Conservation (phyloP, 2,888 invertebrate genomes). For the Nyleta sp. region DNA sequence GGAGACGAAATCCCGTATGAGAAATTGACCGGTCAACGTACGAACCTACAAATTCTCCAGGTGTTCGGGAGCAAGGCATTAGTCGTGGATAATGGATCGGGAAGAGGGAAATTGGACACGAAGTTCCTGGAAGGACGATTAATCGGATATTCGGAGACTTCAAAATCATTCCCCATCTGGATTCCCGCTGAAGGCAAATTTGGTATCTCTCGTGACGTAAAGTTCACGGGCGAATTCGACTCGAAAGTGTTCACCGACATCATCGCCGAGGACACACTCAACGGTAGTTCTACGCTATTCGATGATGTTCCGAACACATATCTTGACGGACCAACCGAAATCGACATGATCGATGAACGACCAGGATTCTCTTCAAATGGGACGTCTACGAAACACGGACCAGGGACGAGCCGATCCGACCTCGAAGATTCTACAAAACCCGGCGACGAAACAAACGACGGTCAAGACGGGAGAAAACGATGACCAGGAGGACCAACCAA, state of each 20-base stretch:
- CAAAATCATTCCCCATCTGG: neutral
- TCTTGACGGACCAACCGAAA: neutral
- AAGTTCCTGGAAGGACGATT: neutral
- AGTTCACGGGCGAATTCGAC: neutral
- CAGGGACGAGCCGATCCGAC: too few species aligned
- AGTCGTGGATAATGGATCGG: neutral
- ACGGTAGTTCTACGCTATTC: constrained; percentile 1
- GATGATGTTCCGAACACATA: too few species aligned
- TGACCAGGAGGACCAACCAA: too few species aligned
- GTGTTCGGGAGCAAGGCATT: neutral
- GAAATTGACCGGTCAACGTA: neutral
- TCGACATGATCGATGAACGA: neutral
- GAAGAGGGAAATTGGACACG: neutral
- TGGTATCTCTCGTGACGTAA: neutral
- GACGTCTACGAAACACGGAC: too few species aligned
- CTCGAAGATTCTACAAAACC: too few species aligned
- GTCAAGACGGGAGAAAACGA: too few species aligned
- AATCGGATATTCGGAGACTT: neutral
- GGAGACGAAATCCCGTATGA: constrained; percentile 8
- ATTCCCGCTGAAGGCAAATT: neutral
- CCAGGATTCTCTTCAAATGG: too few species aligned
- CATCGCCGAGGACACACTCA: constrained; percentile 2
- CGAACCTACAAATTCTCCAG: neutral
- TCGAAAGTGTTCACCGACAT: neutral
- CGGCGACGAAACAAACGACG: too few species aligned